Evolutionary conservation across 1,140 invertebrate species (phyloP).

Genomic region (Anastatus disparis): DNA sequence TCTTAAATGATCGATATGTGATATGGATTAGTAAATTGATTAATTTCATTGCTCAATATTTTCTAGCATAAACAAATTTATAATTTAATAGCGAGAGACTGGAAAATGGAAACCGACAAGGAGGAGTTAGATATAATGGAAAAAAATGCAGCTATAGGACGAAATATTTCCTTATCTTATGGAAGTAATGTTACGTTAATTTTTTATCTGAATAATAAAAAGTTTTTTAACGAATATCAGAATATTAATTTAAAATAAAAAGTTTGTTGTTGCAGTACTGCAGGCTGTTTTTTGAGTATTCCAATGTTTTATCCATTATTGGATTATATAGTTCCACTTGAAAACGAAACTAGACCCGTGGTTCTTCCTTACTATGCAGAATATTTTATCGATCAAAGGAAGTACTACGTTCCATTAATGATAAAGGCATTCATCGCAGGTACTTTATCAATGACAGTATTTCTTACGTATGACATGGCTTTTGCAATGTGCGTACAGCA

Average conservation of each 20-base stretch:
- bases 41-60: no score
- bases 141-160: not conserved
- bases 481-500: no score
- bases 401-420: no score
- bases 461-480: no score
- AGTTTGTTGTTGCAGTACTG: not conserved
- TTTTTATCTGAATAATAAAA: no score
- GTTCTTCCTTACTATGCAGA: not conserved
- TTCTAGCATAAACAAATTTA: conserved; percentile 17
- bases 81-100: conserved; percentile 3
- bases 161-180: not conserved
- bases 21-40: no score
- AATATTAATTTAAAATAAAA: no score
- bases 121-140: conserved; percentile 1
- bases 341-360: not conserved
- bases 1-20: no score
- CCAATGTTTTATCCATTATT: not conserved
- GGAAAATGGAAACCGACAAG: conserved; percentile 1
- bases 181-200: no score
- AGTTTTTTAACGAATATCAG: no score
- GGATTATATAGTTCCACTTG: not conserved
- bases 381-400: not conserved
- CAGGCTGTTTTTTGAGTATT: not conserved
- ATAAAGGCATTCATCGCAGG: no score
- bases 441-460: no score